A percentile compares a stretch with the other conserved stretches of the same genome.
Conservation (phyloP, 92 coral and sea anemone species). For the Plumapathes pennacea region DNA sequence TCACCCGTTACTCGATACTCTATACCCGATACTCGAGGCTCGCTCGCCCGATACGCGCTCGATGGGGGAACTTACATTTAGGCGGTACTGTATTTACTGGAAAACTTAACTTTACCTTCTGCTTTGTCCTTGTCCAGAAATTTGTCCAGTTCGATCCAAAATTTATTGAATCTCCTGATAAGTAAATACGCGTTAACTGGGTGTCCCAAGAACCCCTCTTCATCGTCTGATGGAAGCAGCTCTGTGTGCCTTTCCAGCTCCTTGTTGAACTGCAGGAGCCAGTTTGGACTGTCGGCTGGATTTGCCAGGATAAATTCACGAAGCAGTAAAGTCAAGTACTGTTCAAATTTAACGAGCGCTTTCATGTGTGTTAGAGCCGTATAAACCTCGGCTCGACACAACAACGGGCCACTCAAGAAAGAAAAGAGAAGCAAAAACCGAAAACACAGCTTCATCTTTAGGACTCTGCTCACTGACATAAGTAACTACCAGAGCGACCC, state of each 20-base stretch:
- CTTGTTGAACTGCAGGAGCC: constrained; percentile 12
- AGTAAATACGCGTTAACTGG: constrained; percentile 85
- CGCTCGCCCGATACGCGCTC: too few species aligned
- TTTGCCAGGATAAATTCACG: constrained; percentile 15
- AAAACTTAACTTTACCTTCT: constrained; percentile 46
- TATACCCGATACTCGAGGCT: too few species aligned
- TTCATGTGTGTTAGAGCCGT: constrained; percentile 62
- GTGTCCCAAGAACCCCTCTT: constrained; percentile 82
- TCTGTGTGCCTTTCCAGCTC: constrained; percentile 29
- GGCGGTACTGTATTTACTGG: too few species aligned
- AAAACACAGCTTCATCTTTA: too few species aligned
- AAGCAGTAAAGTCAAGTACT: constrained; percentile 6
- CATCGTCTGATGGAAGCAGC: constrained; percentile 18
- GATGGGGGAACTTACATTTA: too few species aligned
- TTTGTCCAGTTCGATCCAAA: constrained; percentile 64
- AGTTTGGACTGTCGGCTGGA: constrained; percentile 10
- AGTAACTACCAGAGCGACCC: too few species aligned
- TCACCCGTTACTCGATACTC: too few species aligned
- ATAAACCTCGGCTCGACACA: constrained; percentile 27
- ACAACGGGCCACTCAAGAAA: background rate
- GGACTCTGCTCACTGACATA: too few species aligned
- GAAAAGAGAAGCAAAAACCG: background rate
- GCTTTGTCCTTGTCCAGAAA: constrained; percentile 51
- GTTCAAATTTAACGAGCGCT: constrained; percentile 38
- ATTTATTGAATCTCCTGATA: constrained; percentile 60